Conservation (phyloP, 2,113 vertebrate species). For the Chaenocephalus aceratus region DNA sequence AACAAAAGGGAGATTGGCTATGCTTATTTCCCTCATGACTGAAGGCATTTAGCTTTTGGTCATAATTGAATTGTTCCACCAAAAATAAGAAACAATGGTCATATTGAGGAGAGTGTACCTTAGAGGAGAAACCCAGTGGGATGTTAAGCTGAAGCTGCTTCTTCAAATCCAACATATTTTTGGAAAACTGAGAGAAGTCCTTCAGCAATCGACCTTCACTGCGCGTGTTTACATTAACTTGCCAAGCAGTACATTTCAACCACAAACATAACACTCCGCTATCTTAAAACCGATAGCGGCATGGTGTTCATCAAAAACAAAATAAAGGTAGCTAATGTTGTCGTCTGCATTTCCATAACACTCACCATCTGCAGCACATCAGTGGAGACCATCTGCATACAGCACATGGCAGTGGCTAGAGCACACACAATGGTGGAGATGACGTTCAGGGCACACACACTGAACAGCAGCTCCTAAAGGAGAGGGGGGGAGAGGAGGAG, state of each 20-base stretch:
- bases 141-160: not conserved
- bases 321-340: constrained; percentile 28
- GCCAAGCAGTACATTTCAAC: constrained; percentile 3
- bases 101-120: constrained; percentile 16
- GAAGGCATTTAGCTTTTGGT: constrained; percentile 26
- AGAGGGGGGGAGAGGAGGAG: constrained; percentile 35
- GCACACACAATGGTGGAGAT: constrained; percentile 98
- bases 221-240: constrained; percentile 2
- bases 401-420: constrained; percentile 97
- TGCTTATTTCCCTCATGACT: constrained; percentile 52
- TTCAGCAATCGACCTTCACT: constrained; percentile 12
- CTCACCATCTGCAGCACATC: constrained; percentile 98
- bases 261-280: not conserved
- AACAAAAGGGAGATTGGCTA: constrained; percentile 36
- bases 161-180: constrained; percentile 25
- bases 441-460: constrained; percentile 97
- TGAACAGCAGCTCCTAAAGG: constrained; percentile 95
- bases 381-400: constrained; percentile 99
- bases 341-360: constrained; percentile 42
- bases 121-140: constrained; percentile 24
- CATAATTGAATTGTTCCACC: constrained; percentile 49
- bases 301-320: constrained; percentile 27
- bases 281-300: constrained; percentile 2
- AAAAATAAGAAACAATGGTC: constrained; percentile 32
- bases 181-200: not conserved